Evolutionary conservation across 2,113 vertebrate genomes (phyloP).

Genomic region (Myanophis thanlyinensis): DNA sequence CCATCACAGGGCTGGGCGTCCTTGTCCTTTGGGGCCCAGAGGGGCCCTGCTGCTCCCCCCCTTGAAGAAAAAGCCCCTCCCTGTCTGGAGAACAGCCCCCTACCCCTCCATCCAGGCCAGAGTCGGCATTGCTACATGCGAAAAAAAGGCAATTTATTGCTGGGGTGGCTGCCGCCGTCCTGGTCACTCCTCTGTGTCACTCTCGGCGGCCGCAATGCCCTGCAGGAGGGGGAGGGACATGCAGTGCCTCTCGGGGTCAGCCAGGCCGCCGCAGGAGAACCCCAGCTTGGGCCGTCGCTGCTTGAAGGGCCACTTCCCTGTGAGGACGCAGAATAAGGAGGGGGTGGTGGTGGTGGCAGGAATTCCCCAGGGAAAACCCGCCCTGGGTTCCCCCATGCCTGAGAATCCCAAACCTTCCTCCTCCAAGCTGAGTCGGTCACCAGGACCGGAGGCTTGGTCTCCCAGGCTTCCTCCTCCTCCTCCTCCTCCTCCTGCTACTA

Average conservation of each 20-base stretch:
- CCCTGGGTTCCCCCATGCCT: background rate
- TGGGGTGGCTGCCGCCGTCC: background rate
- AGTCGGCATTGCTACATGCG: background rate
- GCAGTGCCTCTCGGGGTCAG: constrained; percentile 61
- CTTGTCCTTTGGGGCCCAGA: background rate
- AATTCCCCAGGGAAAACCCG: background rate
- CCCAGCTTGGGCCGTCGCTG: constrained; percentile 55
- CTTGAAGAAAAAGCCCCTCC: background rate
- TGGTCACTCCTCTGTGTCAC: constrained; percentile 62
- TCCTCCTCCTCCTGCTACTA: background rate
- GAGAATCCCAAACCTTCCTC: background rate
- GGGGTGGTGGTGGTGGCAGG: background rate
- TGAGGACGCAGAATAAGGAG: constrained; percentile 17
- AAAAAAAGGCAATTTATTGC: background rate
- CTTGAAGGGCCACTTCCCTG: constrained; percentile 67
- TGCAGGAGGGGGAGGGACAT: constrained; percentile 70
- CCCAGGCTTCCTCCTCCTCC: too few species aligned
- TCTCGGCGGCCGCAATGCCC: constrained; percentile 48
- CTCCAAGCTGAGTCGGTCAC: background rate
- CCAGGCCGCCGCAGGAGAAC: constrained; percentile 48
- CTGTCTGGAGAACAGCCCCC: background rate
- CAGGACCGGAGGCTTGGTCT: too few species aligned
- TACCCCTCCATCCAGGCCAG: background rate
- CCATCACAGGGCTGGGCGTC: too few species aligned
- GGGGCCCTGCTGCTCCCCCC: background rate